phyloP scores from a whole-genome alignment of 2,113 vertebrate species.

The Machaerirhynchus nigripectus region DNA sequence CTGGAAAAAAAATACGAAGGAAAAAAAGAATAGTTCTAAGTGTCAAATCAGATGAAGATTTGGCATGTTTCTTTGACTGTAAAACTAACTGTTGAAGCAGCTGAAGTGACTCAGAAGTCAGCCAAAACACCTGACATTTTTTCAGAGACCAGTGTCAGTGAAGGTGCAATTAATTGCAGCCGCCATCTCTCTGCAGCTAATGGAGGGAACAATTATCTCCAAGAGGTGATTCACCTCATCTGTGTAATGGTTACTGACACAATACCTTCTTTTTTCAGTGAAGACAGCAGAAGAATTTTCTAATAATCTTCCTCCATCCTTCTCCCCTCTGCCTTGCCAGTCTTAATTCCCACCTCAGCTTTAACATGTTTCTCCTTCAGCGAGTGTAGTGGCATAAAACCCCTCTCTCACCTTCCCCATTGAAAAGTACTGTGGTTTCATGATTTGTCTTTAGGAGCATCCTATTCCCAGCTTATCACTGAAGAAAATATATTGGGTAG shows the following conservation, averaged over 20 bases:
- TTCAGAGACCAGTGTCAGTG: background rate
- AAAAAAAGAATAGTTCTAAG: background rate
- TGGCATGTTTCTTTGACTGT: background rate
- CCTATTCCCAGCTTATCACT: background rate
- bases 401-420: background rate
- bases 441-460: background rate
- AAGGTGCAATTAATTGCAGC: background rate
- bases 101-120: background rate
- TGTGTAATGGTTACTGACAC: background rate
- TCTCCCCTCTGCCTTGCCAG: background rate
- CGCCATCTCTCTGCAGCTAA: background rate
- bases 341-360: background rate
- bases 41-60: background rate
- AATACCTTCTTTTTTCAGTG: background rate
- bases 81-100: background rate
- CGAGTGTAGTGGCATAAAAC: background rate
- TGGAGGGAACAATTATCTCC: background rate
- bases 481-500: background rate
- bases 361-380: background rate
- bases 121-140: background rate
- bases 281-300: background rate
- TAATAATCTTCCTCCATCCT: background rate
- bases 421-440: background rate
- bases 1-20: background rate
- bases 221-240: background rate